A percentile compares a stretch with the other conserved stretches of the same genome.
Evolutionary conservation across 2,888 invertebrate species (phyloP).

Genomic region (Zele albiditarsus): DNA sequence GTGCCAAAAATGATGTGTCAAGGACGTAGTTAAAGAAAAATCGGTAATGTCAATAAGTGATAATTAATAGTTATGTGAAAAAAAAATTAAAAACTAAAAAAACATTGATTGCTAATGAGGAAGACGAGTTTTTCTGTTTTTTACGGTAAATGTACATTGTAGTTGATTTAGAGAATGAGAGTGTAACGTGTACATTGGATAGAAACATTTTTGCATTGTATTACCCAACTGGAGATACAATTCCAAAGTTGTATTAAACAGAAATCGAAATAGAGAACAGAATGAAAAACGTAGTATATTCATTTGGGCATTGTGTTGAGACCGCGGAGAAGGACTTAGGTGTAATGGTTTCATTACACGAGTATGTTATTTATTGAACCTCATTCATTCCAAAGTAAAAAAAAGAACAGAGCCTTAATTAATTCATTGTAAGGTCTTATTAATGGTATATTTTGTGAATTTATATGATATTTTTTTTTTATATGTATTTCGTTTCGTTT

Average conservation of each 20-base stretch:
- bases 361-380: constrained; percentile 55
- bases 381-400: constrained; percentile 59
- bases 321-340: background rate
- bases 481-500: constrained; percentile 34
- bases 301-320: constrained; percentile 31
- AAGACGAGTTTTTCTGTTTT: background rate
- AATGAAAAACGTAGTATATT: constrained; percentile 10
- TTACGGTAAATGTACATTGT: constrained; percentile 7
- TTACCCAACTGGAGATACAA: background rate
- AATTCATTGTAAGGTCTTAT: constrained; percentile 40
- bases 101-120: background rate
- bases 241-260: background rate
- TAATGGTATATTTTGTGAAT: constrained; percentile 22
- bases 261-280: background rate
- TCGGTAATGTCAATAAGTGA: constrained; percentile 28
- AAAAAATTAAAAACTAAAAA: background rate
- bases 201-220: background rate
- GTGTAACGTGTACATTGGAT: constrained; percentile 4
- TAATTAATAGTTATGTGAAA: constrained; percentile 23
- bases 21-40: constrained; percentile 49
- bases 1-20: constrained; percentile 67
- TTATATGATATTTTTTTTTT: constrained; percentile 40
- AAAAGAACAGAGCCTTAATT: constrained; percentile 36
- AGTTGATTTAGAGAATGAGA: constrained; percentile 4
- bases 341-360: constrained; percentile 28